A percentile compares a stretch with the other conserved stretches of the same genome.
These are phyloP conservation scores for Egretta garzetta DNA, from an alignment of 2,113 vertebrate species.

Conservation along the genomic window DNA sequence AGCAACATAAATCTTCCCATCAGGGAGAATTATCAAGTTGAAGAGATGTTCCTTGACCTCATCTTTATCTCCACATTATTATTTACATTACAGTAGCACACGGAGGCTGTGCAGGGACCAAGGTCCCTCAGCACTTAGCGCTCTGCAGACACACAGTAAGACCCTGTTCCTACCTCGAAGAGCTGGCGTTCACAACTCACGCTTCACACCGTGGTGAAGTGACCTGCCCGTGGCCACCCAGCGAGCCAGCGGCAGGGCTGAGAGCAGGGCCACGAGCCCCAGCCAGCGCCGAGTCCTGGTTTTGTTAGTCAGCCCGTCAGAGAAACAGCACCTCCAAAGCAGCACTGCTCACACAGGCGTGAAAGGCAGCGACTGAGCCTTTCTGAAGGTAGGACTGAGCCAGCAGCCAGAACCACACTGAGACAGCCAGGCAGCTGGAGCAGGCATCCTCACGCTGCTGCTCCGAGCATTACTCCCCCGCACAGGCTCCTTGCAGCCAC, in stretches of 20 bases:
- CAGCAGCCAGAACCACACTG: neutral
- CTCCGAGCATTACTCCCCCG: neutral
- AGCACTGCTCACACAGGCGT: neutral
- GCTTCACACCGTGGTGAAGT: rapidly evolving
- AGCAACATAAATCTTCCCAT: neutral
- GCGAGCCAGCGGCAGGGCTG: rapidly evolving
- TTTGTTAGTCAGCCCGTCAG: neutral
- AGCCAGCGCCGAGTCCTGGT: rapidly evolving
- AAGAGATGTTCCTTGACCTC: constrained; percentile 25
- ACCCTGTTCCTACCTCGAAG: neutral
- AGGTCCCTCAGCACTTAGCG: neutral
- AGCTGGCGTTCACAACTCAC: neutral
- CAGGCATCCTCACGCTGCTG: neutral
- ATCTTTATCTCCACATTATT: neutral
- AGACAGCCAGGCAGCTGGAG: neutral
- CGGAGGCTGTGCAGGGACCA: neutral
- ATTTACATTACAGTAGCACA: neutral
- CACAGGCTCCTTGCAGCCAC: neutral
- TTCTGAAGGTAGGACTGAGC: neutral
- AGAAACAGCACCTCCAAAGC: neutral
- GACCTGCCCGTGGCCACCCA: neutral
- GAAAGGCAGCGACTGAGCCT: neutral
- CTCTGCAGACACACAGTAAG: neutral
- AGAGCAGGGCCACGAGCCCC: neutral
- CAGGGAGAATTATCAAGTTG: neutral